phyloP scores from a whole-genome alignment of 1,140 invertebrate genomes.

The Triops longicaudatus region DNA sequence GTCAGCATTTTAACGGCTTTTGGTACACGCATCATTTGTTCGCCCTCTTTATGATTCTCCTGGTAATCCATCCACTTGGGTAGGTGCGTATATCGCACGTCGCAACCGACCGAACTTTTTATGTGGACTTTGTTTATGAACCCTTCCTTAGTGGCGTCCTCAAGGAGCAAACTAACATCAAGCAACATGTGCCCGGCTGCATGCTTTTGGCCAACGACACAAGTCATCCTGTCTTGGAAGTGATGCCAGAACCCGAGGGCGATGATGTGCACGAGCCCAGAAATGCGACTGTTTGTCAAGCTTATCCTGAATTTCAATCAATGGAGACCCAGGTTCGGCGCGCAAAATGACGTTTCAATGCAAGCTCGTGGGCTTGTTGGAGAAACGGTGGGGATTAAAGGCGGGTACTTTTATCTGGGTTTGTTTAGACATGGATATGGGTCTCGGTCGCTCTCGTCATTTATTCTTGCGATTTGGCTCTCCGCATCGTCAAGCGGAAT shows the following conservation, averaged over 20 bases:
- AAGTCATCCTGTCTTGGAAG: background rate
- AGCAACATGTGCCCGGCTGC: slow-evolving; percentile 27
- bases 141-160: slow-evolving; percentile 24
- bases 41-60: slow-evolving; percentile 31
- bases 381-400: background rate
- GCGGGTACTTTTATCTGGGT: background rate
- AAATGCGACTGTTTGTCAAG: slow-evolving; percentile 16
- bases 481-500: slow-evolving; percentile 13
- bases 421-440: slow-evolving; percentile 23
- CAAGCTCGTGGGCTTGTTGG: too few species aligned
- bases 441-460: slow-evolving; percentile 15
- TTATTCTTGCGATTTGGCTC: slow-evolving; percentile 9
- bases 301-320: slow-evolving; percentile 18
- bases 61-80: slow-evolving; percentile 34
- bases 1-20: slow-evolving; percentile 32
- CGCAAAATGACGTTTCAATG: background rate
- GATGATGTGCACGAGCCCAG: background rate
- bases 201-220: background rate
- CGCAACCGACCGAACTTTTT: background rate
- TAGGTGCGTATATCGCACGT: slow-evolving; percentile 24
- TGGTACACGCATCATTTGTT: slow-evolving; percentile 34
- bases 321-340: slow-evolving; percentile 4
- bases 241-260: background rate
- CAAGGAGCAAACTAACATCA: slow-evolving; percentile 28
- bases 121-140: background rate